Evolutionary conservation across 2,113 vertebrate genomes (phyloP), one percentile per base, ranked within the genome.

Genomic region (Agapornis roseicollis): DNA sequence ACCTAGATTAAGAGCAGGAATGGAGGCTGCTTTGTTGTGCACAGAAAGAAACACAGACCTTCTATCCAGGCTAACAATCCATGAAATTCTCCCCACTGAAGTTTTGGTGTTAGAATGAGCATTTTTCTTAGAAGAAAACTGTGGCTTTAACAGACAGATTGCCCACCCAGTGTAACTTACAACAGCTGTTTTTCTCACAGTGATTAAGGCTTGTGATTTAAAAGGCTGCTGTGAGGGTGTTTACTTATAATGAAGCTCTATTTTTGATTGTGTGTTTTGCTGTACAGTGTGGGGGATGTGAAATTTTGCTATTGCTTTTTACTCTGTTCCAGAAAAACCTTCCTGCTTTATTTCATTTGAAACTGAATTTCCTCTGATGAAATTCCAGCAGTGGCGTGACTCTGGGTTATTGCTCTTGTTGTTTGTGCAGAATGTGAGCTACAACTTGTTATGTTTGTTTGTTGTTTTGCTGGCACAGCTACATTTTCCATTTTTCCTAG

Each of bases 241-340:
- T 42, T 89, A 12, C 74, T 79, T 72, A 55, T 85, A 85, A 85
- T 89, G 63, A 91, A 76, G 47, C 18, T 85, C 60, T 95, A 2
- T 56, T 90, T 96, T 91, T 89, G 74, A 69, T 72, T 3, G 0
- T 53, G 7, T 93, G 19, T 80, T 94, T 80, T 91, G 66, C 85
- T 77, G 17, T 89, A 35, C 56, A 49, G 58, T 7, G 7, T 47
- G 56, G n/a, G 44, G 49, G 41, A 47, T 72, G 74, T 94, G 68
- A 82, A 77, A 80, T 82, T 94, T 85, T 90, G 92, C 66, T 39
- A 65, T 68, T 55, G 33, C 42, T 87, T 94, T 95, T 79, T 87
- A 85, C 23, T 63, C 11, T 19, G n/a, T 85, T 93, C 71, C 71
- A 77, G 79, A 49, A 76, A 53, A 85, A 56, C 58, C n/a, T 88